Evolutionary conservation across 2,888 invertebrate species (phyloP), one percentile per base, ranked within the genome.

Genomic region (Actias luna): DNA sequence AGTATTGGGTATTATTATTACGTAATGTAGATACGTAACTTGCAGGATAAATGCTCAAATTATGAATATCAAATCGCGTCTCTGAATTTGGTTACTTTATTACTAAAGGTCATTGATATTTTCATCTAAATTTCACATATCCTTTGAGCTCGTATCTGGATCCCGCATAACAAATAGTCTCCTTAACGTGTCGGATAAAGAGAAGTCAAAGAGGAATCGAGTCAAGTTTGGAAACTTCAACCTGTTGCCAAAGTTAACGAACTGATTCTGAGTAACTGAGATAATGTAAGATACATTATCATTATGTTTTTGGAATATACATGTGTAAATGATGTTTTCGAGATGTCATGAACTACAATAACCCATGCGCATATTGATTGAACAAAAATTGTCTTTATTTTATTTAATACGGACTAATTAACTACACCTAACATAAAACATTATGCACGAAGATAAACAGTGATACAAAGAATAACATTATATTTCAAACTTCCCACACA

Each of bases 161-260:
- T 50, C 39, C 59, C 46, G 61, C 58, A 27, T 65, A 62, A 60
- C 63, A 64, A 64, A 69, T 66, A 68, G 69, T 63, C 70, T 68
- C 57, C 65, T 36, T 52, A 67, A 71, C 66, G 69, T 68, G 65
- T 67, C 64, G 67, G 67, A 71, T 76, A 71, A 70, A 75, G 72
- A 68, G 64, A 74, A 77, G 71, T 74, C 70, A 70, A 71, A 67
- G 66, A 62, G 66, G 70, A 77, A 70, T 77, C 72, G 74, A 77
- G 69, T 74, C 72, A 77, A 81, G 75, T 80, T 74, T 67, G 68
- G 66, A 74, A 79, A 80, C 78, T 82, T 80, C 68, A 76, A 84
- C 84, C 84, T 84, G 84, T 85, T 84, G 81, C 84, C 70, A 64
- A 73, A 79, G 73, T 81, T 77, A 66, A 63, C 62, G 65, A 69